phyloP scores from a whole-genome alignment of 2,113 vertebrate genomes.

The Hipposideros armiger region DNA sequence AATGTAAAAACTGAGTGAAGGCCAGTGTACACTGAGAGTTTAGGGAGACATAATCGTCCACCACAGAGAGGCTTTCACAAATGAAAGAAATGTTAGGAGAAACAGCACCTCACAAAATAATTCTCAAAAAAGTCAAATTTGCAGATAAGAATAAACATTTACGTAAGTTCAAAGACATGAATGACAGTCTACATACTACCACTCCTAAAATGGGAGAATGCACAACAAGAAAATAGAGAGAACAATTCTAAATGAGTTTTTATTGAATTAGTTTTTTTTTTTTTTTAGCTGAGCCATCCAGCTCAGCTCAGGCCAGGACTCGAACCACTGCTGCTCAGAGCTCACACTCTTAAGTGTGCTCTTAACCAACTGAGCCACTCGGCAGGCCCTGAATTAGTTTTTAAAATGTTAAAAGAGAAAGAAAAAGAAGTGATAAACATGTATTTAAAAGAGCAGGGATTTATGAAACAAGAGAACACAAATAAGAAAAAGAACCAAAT shows the following conservation, averaged over 20 bases:
- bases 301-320: no score
- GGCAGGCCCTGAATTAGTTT: neutral
- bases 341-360: no score
- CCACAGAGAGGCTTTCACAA: neutral
- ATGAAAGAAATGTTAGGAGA: neutral
- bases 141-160: neutral
- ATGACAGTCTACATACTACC: neutral
- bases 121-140: neutral
- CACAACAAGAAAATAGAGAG: neutral
- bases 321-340: no score
- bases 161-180: neutral
- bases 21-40: neutral
- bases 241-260: neutral
- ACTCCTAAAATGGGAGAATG: neutral
- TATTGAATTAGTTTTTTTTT: neutral
- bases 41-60: neutral
- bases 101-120: neutral
- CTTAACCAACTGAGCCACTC: no score
- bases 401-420: neutral
- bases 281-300: no score
- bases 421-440: neutral
- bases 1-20: neutral
- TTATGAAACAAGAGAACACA: constrained; percentile 27
- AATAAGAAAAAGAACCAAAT: neutral
- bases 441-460: neutral